phyloP scores from a whole-genome alignment of 2,888 invertebrate species.

The Amaurobius ferox region DNA sequence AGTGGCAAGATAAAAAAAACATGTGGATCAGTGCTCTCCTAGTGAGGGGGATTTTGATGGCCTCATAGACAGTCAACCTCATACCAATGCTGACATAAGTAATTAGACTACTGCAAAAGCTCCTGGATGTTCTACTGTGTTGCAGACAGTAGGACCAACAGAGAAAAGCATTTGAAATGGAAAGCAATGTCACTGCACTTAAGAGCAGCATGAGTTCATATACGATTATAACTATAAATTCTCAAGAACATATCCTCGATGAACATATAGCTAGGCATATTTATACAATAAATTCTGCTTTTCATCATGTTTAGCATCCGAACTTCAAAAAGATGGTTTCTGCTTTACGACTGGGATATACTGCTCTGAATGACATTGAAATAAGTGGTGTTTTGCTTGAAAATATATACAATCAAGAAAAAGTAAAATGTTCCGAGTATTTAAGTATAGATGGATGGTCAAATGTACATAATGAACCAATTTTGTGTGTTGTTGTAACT shows the following conservation, averaged over 20 bases:
- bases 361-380: slow-evolving; percentile 15
- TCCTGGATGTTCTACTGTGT: too few relatives aligned
- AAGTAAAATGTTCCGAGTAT: slow-evolving; percentile 9
- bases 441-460: slow-evolving; percentile 17
- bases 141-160: neutral
- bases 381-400: slow-evolving; percentile 22
- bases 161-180: too few relatives aligned
- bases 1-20: too few relatives aligned
- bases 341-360: slow-evolving; percentile 19
- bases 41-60: too few relatives aligned
- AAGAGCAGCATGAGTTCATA: neutral
- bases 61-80: too few relatives aligned
- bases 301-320: slow-evolving; percentile 16
- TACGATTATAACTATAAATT: neutral
- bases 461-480: slow-evolving; percentile 24
- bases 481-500: slow-evolving; percentile 1
- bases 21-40: too few relatives aligned
- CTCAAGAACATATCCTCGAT: too few relatives aligned
- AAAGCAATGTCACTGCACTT: too few relatives aligned
- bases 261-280: too few relatives aligned
- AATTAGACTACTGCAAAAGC: too few relatives aligned
- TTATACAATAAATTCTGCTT: slow-evolving; percentile 12
- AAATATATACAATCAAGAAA: slow-evolving; percentile 24
- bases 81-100: too few relatives aligned
- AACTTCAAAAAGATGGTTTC: slow-evolving; percentile 28